These are phyloP conservation scores for Liposcelis brunnea DNA, from an alignment of 2,888 invertebrate genomes.

Conservation along the genomic window DNA sequence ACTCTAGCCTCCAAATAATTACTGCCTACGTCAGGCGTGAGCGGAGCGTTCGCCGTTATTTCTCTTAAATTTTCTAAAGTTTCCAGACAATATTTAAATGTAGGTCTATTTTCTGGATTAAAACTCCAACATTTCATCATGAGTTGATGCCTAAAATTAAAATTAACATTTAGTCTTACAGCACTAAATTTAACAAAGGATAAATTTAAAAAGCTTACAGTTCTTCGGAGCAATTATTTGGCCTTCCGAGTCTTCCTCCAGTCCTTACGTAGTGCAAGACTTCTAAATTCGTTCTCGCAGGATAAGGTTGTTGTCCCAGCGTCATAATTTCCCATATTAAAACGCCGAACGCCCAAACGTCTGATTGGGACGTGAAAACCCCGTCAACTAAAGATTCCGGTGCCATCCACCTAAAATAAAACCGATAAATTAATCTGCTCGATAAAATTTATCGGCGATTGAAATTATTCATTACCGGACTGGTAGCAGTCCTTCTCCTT, in stretches of 20 bases:
- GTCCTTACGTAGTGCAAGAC: conserved; percentile 77
- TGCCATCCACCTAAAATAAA: conserved; percentile 65
- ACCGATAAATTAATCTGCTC: not conserved
- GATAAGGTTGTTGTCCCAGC: conserved; percentile 92
- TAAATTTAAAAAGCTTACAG: no score
- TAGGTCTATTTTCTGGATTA: conserved; percentile 65
- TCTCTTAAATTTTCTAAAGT: conserved; percentile 31
- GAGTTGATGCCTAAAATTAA: conserved; percentile 49
- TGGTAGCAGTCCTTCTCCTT: conserved; percentile 77
- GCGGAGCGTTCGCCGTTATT: conserved; percentile 10
- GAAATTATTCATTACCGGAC: conserved; percentile 38
- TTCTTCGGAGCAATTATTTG: conserved; percentile 65
- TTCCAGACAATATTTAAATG: conserved; percentile 65
- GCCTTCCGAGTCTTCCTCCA: conserved; percentile 69
- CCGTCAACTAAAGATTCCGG: conserved; percentile 93
- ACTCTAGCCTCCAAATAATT: conserved; percentile 1
- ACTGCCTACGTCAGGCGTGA: not conserved
- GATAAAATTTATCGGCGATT: no score
- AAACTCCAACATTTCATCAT: conserved; percentile 83
- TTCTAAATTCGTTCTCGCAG: conserved; percentile 79
- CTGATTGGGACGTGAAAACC: conserved; percentile 90
- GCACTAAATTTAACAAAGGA: no score
- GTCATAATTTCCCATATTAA: conserved; percentile 95
- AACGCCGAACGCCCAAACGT: conserved; percentile 92
- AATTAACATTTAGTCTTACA: no score